Percentiles rank a stretch among this genome's conserved stretches.
Conservation (phyloP, 2,113 vertebrate species). For the Sterrhoptilus dennistouni region DNA sequence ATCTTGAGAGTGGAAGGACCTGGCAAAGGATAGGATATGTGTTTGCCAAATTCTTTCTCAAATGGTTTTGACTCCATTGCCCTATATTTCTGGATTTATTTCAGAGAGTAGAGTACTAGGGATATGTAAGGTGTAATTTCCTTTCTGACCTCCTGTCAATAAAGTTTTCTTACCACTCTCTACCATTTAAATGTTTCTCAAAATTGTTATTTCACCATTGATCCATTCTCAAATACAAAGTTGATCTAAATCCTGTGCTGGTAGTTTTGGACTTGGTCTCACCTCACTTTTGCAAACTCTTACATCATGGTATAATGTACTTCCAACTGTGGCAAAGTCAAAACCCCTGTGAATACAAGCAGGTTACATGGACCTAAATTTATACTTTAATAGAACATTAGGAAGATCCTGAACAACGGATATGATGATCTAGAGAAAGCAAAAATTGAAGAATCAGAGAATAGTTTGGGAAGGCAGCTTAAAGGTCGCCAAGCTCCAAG, state of each 20-base stretch:
- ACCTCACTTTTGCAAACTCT: background rate
- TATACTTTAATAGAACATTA: background rate
- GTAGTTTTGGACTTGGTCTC: background rate
- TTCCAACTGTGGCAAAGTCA: background rate
- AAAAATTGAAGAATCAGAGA: background rate
- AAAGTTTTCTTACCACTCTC: background rate
- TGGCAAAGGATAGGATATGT: background rate
- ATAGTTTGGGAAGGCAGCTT: background rate
- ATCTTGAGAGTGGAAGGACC: background rate
- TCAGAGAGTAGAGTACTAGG: background rate
- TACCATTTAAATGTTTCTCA: background rate
- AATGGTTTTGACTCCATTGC: background rate
- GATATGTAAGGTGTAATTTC: background rate
- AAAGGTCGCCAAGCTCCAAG: background rate
- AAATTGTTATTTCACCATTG: background rate
- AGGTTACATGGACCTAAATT: background rate
- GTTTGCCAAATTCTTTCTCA: background rate
- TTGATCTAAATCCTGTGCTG: background rate
- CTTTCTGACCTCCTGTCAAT: background rate
- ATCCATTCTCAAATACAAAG: background rate
- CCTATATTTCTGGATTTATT: background rate
- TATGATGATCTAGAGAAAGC: background rate
- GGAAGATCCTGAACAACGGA: background rate
- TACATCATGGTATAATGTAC: background rate
- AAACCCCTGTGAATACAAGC: background rate